phyloP scores from a whole-genome alignment of 2,113 vertebrate genomes.

The Morone saxatilis region DNA sequence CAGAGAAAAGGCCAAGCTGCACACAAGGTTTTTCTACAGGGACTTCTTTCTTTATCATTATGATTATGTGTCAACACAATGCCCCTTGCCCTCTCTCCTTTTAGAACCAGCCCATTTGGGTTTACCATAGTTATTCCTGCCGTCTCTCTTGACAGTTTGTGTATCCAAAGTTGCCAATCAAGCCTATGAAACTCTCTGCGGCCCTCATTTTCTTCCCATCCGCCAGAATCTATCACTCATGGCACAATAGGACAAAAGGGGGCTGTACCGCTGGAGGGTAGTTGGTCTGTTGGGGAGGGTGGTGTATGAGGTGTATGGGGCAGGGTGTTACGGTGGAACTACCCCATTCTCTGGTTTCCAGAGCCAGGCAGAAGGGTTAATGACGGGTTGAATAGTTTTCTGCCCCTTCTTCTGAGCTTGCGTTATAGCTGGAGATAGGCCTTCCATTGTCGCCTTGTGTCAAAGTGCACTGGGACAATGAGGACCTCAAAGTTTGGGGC shows the following conservation, averaged over 20 bases:
- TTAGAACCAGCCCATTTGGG: conserved; percentile 56
- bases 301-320: conserved; percentile 69
- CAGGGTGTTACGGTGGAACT: conserved; percentile 77
- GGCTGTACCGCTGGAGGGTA: conserved; percentile 69
- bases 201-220: conserved; percentile 72
- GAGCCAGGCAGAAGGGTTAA: conserved; percentile 79
- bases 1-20: conserved; percentile 63
- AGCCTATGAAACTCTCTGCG: conserved; percentile 57
- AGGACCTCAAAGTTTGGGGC: conserved; percentile 72
- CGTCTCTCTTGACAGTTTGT: conserved; percentile 75
- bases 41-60: conserved; percentile 77
- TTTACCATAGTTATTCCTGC: conserved; percentile 70
- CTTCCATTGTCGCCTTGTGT: conserved; percentile 72
- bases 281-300: conserved; percentile 56
- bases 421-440: conserved; percentile 74
- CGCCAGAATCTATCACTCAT: conserved; percentile 81
- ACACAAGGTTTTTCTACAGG: conserved; percentile 58
- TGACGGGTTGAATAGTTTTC: conserved; percentile 77
- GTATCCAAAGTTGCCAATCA: conserved; percentile 82
- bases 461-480: conserved; percentile 77
- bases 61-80: conserved; percentile 70
- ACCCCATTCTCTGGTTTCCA: conserved; percentile 76
- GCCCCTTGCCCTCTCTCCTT: conserved; percentile 64
- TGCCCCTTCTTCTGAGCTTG: conserved; percentile 73
- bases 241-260: conserved; percentile 80